Evolutionary conservation across 1,140 invertebrate species (phyloP).

Genomic region (Araneus ventricosus): DNA sequence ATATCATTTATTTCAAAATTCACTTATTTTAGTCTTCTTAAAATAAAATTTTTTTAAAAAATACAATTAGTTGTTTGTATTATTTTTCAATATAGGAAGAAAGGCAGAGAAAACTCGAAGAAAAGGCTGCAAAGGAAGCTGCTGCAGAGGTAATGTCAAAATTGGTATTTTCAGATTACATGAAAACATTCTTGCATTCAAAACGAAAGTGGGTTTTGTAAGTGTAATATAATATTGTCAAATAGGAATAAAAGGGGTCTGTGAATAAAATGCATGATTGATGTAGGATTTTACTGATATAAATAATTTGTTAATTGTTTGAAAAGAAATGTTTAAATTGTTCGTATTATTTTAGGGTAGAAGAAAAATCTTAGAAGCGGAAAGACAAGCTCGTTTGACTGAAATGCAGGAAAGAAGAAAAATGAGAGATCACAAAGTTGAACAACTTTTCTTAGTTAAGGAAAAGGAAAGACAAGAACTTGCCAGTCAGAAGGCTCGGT

Average conservation of each 20-base stretch:
- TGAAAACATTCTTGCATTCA: not conserved
- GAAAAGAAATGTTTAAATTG: not conserved
- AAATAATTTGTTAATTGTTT: not conserved
- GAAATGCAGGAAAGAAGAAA: constrained; percentile 90
- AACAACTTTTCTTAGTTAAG: constrained; percentile 90
- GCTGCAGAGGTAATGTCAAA: constrained; percentile 86
- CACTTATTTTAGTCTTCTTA: not conserved
- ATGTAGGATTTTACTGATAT: not conserved
- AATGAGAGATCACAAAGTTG: constrained; percentile 91
- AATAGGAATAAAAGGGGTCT: not conserved
- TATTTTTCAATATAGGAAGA: constrained; percentile 83
- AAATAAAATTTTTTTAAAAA: constrained; percentile 42
- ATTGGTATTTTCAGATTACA: not conserved
- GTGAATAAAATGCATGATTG: not conserved
- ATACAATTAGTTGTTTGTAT: not conserved
- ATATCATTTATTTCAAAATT: not conserved
- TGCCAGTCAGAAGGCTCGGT: constrained; percentile 90
- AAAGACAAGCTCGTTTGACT: constrained; percentile 87
- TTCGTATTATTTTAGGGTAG: constrained; percentile 83
- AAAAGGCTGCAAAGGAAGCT: constrained; percentile 96
- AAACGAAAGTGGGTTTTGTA: not conserved
- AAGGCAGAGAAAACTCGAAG: constrained; percentile 87
- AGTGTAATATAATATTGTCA: not conserved
- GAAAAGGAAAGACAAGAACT: constrained; percentile 91
- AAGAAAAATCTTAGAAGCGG: constrained; percentile 90